Conservation (phyloP, 2,113 vertebrate species). For the Apus apus region DNA sequence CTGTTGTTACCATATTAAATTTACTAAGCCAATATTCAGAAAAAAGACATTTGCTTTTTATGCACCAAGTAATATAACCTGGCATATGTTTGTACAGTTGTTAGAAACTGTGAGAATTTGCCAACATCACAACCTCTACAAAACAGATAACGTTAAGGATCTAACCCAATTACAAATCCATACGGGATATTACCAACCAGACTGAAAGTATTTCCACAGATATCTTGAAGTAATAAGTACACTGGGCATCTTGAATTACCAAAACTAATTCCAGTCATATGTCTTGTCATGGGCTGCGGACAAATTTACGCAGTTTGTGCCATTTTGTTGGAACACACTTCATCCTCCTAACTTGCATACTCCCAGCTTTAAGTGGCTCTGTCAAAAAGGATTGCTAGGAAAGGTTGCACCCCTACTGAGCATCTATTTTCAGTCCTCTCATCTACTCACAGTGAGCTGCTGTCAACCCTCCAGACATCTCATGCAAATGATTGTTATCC, state of each 20-base stretch:
- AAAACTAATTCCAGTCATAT: neutral
- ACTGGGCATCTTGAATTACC: neutral
- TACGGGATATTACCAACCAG: neutral
- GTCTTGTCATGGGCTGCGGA: neutral
- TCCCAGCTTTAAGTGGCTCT: slow-evolving; percentile 19
- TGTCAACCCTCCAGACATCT: slow-evolving; percentile 9
- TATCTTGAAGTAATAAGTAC: neutral
- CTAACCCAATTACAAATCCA: neutral
- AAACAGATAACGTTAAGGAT: neutral
- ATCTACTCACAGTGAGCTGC: neutral
- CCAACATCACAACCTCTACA: neutral
- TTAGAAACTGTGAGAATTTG: neutral
- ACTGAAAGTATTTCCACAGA: neutral
- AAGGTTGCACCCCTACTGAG: neutral
- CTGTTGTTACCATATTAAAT: neutral
- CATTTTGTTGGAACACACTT: neutral
- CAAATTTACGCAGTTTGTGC: neutral
- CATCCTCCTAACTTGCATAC: neutral
- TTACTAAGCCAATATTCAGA: neutral
- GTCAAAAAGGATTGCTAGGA: neutral
- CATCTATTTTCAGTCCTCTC: neutral
- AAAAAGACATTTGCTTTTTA: neutral
- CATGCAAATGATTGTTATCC: slow-evolving; percentile 12
- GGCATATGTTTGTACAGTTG: neutral
- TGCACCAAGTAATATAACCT: neutral